Base-by-base conservation (phyloP, 53 echinoderm and acorn worm genomes). In the Temnopleurus reevesii region DNA sequence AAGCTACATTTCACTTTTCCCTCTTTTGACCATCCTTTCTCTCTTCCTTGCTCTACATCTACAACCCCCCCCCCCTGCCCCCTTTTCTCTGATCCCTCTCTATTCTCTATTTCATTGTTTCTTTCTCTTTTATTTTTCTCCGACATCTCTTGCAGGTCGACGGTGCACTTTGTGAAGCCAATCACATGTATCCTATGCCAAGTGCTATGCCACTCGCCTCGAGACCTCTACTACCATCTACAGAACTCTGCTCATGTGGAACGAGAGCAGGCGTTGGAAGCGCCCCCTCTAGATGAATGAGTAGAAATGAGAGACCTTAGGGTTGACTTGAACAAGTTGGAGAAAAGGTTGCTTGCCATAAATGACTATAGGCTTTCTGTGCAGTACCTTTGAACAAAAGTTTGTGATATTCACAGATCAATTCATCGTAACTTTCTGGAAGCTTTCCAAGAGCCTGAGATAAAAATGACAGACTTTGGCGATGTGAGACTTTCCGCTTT, bases 171-270 rank as follows among this genome's bases (percentile, higher is more conserved):
- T 79, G 91, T 95, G 77, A 91, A 89, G 79, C 92, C 94, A 5
- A 91, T 92, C 10, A 88, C 66, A 38, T 97, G 97, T 77, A 81
- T 65, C 55, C 81, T 95, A 38, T 97, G 97, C 84, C 51, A 95
- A 17, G 59, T 76, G 26, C 59, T 76, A 28, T 91, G 91, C 59
- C 90, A 91, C 71, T 65, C 89, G 0, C 97, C 97, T 0, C 76
- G 93, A 59, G 97, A 97, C 33, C 81, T 97, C 18, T 91, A 94
- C 35, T 81, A 91, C 56, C 97, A 97, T 76, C 90, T 97, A 8
- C 76, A 77, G 46, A 89, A 82, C 17, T 83, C 79, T 28, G 77
- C 82, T 2, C 91, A 90, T 43, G 44, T 77, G 4, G 91, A 91
- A 76, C 95, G 91, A 46, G 89, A 77, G 23, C 85, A 76, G 17